Evolutionary conservation across 2,113 vertebrate genomes (phyloP).

Genomic region (Campylomormyrus numenius): DNA sequence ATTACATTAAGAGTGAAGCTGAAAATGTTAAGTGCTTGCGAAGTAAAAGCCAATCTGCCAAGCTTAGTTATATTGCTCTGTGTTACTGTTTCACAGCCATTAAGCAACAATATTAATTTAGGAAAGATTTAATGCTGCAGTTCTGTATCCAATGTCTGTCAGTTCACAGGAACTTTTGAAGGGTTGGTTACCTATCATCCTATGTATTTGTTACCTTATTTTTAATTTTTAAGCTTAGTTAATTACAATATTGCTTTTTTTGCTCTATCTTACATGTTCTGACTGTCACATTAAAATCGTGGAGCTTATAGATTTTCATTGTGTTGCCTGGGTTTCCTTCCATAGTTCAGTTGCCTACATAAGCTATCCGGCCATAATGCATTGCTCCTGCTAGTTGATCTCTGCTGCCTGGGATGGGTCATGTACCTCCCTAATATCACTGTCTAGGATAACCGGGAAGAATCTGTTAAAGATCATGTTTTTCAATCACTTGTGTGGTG

Average conservation of each 20-base stretch:
- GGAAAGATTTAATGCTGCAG: slow-evolving; percentile 32
- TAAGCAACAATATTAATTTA: slow-evolving; percentile 35
- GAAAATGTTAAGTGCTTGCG: slow-evolving; percentile 19
- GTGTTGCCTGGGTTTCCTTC: not conserved
- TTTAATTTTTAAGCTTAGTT: not conserved
- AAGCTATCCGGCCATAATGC: not conserved
- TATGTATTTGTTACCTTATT: not conserved
- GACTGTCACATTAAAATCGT: not conserved
- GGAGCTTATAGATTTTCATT: not conserved
- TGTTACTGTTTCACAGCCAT: slow-evolving; percentile 26
- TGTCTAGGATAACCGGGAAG: not conserved
- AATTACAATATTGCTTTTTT: not conserved
- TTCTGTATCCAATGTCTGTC: slow-evolving; percentile 25
- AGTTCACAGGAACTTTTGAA: slow-evolving; percentile 23
- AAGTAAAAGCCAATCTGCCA: slow-evolving; percentile 9
- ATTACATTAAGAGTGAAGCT: not conserved
- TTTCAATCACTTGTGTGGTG: not conserved
- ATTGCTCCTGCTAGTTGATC: not conserved
- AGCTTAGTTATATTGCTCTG: slow-evolving; percentile 20
- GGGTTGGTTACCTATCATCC: slow-evolving; percentile 2
- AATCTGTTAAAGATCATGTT: not conserved
- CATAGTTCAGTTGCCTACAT: not conserved
- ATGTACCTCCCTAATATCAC: not conserved
- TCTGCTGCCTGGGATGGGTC: not conserved
- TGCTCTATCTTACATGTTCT: not conserved